These are phyloP conservation scores for Lerista edwardsae DNA, from an alignment of 2,797 vertebrate species.

Conservation along the genomic window DNA sequence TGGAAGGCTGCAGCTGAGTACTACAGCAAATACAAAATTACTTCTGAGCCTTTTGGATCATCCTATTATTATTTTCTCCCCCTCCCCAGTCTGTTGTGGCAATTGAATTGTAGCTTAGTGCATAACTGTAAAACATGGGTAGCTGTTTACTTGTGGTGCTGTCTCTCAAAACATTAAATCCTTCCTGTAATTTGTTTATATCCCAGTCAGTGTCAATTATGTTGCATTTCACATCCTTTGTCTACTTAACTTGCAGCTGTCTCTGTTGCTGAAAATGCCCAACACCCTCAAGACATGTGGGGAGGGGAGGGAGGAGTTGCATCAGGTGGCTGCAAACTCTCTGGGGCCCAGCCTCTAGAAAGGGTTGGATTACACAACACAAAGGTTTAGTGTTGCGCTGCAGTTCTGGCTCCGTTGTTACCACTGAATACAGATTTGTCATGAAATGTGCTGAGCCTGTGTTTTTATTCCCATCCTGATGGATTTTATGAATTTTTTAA, in stretches of 20 bases:
- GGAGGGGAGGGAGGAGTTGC: background rate
- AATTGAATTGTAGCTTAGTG: background rate
- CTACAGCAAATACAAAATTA: background rate
- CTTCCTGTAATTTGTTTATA: background rate
- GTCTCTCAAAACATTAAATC: background rate
- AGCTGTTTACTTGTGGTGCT: background rate
- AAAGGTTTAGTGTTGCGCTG: background rate
- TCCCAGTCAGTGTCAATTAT: background rate
- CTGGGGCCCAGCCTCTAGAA: background rate
- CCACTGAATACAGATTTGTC: background rate
- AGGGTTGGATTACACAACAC: background rate
- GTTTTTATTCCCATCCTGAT: background rate
- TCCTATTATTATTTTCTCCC: background rate
- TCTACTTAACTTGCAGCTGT: background rate
- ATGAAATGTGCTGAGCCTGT: background rate
- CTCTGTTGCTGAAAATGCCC: background rate
- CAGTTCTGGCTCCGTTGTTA: background rate
- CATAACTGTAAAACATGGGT: background rate
- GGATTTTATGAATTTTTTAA: background rate
- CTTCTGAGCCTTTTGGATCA: background rate
- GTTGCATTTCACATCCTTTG: background rate
- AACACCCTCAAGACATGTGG: background rate
- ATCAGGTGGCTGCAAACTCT: constrained; percentile 11
- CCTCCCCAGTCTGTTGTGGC: background rate
- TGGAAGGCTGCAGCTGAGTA: background rate